Evolutionary conservation across 2,797 vertebrate genomes (phyloP).

Genomic region (Eremophila alpestris): DNA sequence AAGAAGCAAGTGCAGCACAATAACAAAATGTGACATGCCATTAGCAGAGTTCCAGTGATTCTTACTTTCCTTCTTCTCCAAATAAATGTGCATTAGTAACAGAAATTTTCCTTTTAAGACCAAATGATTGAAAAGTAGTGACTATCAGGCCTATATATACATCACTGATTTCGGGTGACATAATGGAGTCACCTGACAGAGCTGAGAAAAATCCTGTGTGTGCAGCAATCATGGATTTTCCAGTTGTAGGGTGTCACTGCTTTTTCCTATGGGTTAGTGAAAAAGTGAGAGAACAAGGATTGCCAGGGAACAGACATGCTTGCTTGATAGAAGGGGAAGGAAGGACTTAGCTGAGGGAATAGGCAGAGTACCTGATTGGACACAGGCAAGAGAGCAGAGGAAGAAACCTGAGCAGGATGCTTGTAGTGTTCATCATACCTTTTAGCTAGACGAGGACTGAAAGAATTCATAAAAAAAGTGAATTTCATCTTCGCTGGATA

Average conservation of each 20-base stretch:
- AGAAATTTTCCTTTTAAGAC: background rate
- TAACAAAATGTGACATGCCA: slow-evolving; percentile 45
- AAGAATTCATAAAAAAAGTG: background rate
- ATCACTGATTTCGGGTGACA: background rate
- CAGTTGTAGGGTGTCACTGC: background rate
- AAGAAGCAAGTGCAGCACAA: background rate
- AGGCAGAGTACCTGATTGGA: background rate
- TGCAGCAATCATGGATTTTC: background rate
- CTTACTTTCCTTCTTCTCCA: background rate
- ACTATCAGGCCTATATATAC: background rate
- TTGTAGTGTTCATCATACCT: background rate
- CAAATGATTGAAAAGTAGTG: background rate
- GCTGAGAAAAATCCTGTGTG: background rate
- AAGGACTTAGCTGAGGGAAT: background rate
- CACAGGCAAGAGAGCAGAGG: background rate
- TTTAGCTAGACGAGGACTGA: background rate
- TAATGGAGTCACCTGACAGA: background rate
- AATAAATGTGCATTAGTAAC: slow-evolving; percentile 18
- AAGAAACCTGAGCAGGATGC: background rate
- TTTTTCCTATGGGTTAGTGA: background rate
- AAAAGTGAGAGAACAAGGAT: background rate
- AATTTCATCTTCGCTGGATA: background rate
- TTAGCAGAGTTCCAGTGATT: slow-evolving; percentile 25
- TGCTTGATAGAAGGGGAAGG: background rate
- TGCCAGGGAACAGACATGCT: background rate